phyloP scores from a whole-genome alignment of 2,888 invertebrate genomes.

The Belgica antarctica region DNA sequence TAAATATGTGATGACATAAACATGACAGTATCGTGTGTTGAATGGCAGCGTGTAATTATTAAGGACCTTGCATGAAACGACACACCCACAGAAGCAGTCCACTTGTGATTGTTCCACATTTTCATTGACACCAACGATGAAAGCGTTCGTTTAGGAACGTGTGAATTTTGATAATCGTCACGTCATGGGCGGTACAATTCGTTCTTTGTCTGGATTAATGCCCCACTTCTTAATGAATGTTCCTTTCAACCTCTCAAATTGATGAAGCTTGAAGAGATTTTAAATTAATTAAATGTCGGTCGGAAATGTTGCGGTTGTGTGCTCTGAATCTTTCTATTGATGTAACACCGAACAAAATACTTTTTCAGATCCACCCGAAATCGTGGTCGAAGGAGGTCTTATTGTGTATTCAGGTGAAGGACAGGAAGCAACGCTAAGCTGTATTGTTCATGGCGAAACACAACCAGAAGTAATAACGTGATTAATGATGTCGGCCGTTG shows the following conservation, averaged over 20 bases:
- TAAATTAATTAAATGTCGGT: conserved; percentile 10
- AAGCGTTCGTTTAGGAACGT: not conserved
- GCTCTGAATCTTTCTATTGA: not conserved
- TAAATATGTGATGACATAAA: conserved; percentile 39
- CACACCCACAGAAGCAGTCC: no score
- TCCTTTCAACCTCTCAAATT: not conserved
- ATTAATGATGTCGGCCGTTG: conserved; percentile 1
- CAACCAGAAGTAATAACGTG: conserved; percentile 58
- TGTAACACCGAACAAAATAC: not conserved
- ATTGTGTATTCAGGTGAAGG: conserved; percentile 62
- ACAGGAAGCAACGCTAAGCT: conserved; percentile 60
- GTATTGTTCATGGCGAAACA: conserved; percentile 62
- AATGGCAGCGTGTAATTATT: not conserved
- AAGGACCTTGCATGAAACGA: not conserved
- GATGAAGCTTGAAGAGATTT: conserved; percentile 2
- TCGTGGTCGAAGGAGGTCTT: conserved; percentile 56
- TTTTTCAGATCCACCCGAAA: conserved; percentile 45
- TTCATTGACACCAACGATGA: no score
- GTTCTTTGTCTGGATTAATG: not conserved
- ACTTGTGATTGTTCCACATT: not conserved
- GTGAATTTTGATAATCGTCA: not conserved
- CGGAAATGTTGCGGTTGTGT: not conserved
- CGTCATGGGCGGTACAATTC: not conserved
- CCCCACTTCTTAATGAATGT: not conserved
- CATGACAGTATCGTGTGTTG: conserved; percentile 21